These are phyloP conservation scores for Crossocerus cetratus DNA, from an alignment of 2,888 invertebrate genomes.

Conservation along the genomic window DNA sequence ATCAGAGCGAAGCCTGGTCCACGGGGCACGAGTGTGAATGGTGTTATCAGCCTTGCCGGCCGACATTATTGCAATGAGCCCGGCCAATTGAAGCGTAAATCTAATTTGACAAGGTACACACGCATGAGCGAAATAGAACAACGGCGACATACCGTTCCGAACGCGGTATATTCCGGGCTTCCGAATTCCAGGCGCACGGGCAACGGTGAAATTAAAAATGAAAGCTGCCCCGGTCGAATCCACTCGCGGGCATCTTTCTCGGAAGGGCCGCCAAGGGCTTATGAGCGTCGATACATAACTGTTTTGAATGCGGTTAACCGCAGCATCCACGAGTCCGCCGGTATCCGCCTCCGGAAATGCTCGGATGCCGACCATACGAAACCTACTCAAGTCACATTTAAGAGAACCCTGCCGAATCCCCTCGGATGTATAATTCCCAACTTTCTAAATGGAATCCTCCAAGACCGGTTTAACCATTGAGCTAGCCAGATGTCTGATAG, in stretches of 20 bases:
- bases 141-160: too few species aligned
- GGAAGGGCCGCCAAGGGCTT: constrained; percentile 32
- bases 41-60: too few species aligned
- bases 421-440: too few species aligned
- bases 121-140: too few species aligned
- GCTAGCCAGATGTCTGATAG: too few species aligned
- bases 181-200: constrained; percentile 30
- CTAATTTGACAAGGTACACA: too few species aligned
- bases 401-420: neutral
- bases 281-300: constrained; percentile 40
- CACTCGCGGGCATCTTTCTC: constrained; percentile 32
- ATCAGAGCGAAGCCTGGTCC: too few species aligned
- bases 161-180: constrained; percentile 16
- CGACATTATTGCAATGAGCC: too few species aligned
- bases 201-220: constrained; percentile 18
- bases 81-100: too few species aligned
- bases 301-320: constrained; percentile 47
- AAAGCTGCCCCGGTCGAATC: constrained; percentile 45
- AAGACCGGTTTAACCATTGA: too few species aligned
- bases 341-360: constrained; percentile 16
- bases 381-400: neutral
- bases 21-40: too few species aligned
- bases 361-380: neutral
- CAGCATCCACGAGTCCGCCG: neutral
- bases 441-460: too few species aligned